These are phyloP conservation scores for Polylopha cassiicola DNA, from an alignment of 2,888 invertebrate genomes.

Conservation along the genomic window DNA sequence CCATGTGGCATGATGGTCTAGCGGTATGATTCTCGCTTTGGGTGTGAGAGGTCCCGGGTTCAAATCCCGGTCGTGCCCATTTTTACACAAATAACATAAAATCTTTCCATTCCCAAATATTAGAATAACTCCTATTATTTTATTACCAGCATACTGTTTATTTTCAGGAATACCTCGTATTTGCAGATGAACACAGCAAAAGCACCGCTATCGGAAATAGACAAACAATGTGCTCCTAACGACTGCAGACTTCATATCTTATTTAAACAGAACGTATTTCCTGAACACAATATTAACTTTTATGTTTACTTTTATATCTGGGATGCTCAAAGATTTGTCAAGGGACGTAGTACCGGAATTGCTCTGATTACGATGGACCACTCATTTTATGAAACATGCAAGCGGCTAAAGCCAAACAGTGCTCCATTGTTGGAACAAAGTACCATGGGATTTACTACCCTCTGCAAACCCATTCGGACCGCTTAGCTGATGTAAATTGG, in stretches of 20 bases:
- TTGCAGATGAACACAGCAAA: too few relatives aligned
- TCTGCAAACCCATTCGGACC: slow-evolving; percentile 25
- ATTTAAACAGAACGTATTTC: slow-evolving; percentile 11
- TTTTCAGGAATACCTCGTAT: too few relatives aligned
- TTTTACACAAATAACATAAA: too few relatives aligned
- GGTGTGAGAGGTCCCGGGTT: slow-evolving; percentile 39
- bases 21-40: slow-evolving; percentile 37
- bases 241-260: slow-evolving; percentile 6
- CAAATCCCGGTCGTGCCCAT: slow-evolving; percentile 20
- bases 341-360: slow-evolving; percentile 27
- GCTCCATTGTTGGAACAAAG: slow-evolving; percentile 26
- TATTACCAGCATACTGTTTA: too few relatives aligned
- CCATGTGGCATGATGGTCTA: slow-evolving; percentile 37
- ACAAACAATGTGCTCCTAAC: too few relatives aligned
- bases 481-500: slow-evolving; percentile 44
- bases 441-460: slow-evolving; percentile 41
- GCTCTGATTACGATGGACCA: slow-evolving; percentile 29
- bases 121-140: too few relatives aligned
- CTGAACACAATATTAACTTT: slow-evolving; percentile 31
- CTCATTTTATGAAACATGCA: slow-evolving; percentile 38
- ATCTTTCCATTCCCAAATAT: too few relatives aligned
- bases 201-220: too few relatives aligned
- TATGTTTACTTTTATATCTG: slow-evolving; percentile 33
- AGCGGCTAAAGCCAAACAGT: slow-evolving; percentile 31
- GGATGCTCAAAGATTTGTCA: slow-evolving; percentile 24